Evolutionary conservation across 1,140 invertebrate genomes (phyloP).

Genomic region (Contarinia nasturtii): DNA sequence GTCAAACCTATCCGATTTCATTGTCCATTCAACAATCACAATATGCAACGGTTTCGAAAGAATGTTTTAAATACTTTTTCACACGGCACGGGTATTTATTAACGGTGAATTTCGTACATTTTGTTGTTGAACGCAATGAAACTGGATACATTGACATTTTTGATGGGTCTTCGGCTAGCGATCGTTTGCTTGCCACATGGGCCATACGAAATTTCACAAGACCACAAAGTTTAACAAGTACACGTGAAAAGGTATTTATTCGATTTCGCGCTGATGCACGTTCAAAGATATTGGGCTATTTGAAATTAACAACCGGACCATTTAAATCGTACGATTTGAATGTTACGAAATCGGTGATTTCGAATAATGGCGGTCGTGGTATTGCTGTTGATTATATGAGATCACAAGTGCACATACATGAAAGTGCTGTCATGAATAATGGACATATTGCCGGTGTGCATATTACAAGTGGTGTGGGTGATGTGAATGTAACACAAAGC

Average conservation of each 20-base stretch:
- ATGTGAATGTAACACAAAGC: conserved; percentile 80
- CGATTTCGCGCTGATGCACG: conserved; percentile 47
- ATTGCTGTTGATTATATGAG: conserved; percentile 68
- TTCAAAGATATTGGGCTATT: conserved; percentile 47
- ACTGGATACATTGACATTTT: conserved; percentile 53
- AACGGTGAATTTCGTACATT: conserved; percentile 64
- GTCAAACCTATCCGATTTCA: conserved; percentile 64
- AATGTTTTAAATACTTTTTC: conserved; percentile 58
- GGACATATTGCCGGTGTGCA: conserved; percentile 76
- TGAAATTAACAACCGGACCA: conserved; percentile 54
- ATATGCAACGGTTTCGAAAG: conserved; percentile 40
- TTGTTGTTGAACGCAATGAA: conserved; percentile 51
- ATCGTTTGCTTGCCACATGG: conserved; percentile 47
- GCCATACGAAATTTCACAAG: conserved; percentile 56
- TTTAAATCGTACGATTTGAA: conserved; percentile 76
- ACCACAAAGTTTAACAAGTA: conserved; percentile 67
- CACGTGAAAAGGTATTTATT: conserved; percentile 53
- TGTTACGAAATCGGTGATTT: conserved; percentile 63
- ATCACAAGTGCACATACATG: conserved; percentile 59
- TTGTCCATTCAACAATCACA: conserved; percentile 56
- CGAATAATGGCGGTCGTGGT: conserved; percentile 83
- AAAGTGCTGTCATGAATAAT: conserved; percentile 68
- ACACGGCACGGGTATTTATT: conserved; percentile 56
- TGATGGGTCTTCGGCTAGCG: conserved; percentile 50
- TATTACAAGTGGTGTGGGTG: conserved; percentile 66